phyloP scores from a whole-genome alignment of 1,140 invertebrate species.

The Drosophila miranda region DNA sequence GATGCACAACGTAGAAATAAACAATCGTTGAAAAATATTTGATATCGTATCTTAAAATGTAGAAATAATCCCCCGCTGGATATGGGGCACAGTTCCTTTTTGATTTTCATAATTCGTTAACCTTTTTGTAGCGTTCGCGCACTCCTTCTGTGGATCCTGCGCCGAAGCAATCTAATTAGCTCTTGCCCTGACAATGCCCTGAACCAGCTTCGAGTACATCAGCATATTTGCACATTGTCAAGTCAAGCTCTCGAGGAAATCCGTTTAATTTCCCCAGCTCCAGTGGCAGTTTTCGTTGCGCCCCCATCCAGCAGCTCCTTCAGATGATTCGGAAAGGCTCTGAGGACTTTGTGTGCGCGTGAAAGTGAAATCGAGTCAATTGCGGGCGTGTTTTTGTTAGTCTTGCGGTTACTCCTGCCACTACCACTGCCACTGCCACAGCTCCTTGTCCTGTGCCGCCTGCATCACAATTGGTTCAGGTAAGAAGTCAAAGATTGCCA shows the following conservation, averaged over 20 bases:
- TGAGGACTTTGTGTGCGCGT: constrained; percentile 27
- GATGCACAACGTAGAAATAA: neutral
- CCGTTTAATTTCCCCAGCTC: constrained; percentile 68
- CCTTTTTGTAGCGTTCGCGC: no score
- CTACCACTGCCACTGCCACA: constrained; percentile 22
- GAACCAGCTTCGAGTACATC: constrained; percentile 2
- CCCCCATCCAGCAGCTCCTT: neutral
- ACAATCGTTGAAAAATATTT: no score
- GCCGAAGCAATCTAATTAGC: constrained; percentile 35
- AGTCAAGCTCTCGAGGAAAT: constrained; percentile 56
- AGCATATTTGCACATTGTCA: constrained; percentile 33
- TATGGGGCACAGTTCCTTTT: no score
- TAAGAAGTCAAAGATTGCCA: constrained; percentile 51
- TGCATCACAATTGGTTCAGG: constrained; percentile 47
- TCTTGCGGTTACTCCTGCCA: constrained; percentile 58
- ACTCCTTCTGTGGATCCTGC: constrained; percentile 6
- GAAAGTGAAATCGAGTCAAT: constrained; percentile 68
- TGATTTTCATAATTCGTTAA: neutral
- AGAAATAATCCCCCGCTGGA: no score
- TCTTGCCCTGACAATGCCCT: no score
- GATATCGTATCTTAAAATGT: neutral
- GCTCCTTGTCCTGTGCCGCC: constrained; percentile 26
- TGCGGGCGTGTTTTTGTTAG: constrained; percentile 71
- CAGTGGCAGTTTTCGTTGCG: constrained; percentile 5
- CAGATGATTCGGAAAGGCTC: constrained; percentile 8